A percentile compares a stretch with the other conserved stretches of the same genome.
These are phyloP conservation scores for Diaperis boleti DNA, from an alignment of 2,888 invertebrate genomes.

Conservation along the genomic window DNA sequence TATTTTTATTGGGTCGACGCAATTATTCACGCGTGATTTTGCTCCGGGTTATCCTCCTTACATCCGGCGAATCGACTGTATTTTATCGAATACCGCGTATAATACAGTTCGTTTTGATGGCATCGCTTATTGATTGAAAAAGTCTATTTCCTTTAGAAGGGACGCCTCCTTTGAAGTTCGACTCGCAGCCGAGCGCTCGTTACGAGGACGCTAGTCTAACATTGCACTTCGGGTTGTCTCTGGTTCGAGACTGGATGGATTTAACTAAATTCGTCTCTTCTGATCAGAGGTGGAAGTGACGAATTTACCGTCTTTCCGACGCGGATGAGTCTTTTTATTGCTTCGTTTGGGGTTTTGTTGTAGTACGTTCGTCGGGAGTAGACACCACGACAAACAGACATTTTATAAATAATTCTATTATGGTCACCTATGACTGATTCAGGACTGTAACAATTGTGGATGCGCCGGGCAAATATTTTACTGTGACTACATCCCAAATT, in stretches of 20 bases:
- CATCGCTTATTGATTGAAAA: conserved; percentile 59
- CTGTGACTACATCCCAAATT: not conserved
- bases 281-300: too few relatives aligned
- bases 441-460: too few relatives aligned
- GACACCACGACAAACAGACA: too few relatives aligned
- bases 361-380: too few relatives aligned
- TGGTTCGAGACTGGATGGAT: too few relatives aligned
- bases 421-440: too few relatives aligned
- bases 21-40: conserved; percentile 32
- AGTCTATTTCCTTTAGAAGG: conserved; percentile 59
- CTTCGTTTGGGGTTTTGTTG: too few relatives aligned
- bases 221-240: conserved; percentile 29
- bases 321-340: too few relatives aligned
- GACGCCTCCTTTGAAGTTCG: conserved; percentile 56
- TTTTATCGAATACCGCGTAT: conserved; percentile 40
- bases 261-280: too few relatives aligned
- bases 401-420: too few relatives aligned
- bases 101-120: conserved; percentile 48
- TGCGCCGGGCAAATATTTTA: too few relatives aligned
- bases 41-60: conserved; percentile 34
- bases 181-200: conserved; percentile 51
- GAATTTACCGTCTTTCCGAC: too few relatives aligned
- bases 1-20: conserved; percentile 21
- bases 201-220: conserved; percentile 52
- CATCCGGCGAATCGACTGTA: conserved; percentile 39